Conservation (phyloP, 2,888 invertebrate species). For the Drepana falcataria region DNA sequence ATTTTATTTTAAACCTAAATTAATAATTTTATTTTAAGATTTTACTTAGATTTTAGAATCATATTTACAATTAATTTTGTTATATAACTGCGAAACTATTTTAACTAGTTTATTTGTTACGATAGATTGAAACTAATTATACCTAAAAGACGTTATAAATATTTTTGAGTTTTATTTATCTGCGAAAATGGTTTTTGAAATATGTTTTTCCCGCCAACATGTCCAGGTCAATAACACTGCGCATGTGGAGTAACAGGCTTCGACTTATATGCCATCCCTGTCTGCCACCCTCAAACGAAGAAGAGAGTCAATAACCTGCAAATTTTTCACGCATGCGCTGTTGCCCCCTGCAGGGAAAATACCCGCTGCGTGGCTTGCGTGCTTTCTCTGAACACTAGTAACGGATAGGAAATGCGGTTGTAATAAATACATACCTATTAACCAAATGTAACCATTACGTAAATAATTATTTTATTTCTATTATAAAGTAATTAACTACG, state of each 20-base stretch:
- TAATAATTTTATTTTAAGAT: too few relatives aligned
- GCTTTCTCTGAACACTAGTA: slow-evolving; percentile 6
- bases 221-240: slow-evolving; percentile 69
- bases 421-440: slow-evolving; percentile 17
- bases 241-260: slow-evolving; percentile 56
- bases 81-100: too few relatives aligned
- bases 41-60: too few relatives aligned
- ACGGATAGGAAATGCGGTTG: slow-evolving; percentile 32
- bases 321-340: slow-evolving; percentile 58
- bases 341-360: slow-evolving; percentile 18
- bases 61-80: too few relatives aligned
- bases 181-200: too few relatives aligned
- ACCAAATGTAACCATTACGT: not conserved
- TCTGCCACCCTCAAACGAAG: slow-evolving; percentile 25
- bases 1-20: too few relatives aligned
- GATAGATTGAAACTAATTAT: too few relatives aligned
- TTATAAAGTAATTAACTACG: not conserved
- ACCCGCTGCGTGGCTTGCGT: slow-evolving; percentile 11
- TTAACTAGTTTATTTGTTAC: too few relatives aligned
- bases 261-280: slow-evolving; percentile 30
- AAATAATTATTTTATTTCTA: not conserved
- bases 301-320: slow-evolving; percentile 53
- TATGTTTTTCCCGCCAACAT: slow-evolving; percentile 55
- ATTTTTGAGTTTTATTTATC: too few relatives aligned
- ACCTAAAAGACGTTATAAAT: too few relatives aligned